Percentiles rank a stretch among this genome's conserved stretches.
These are phyloP conservation scores for Metopia argyrocephala DNA, from an alignment of 2,888 invertebrate species.

Conservation along the genomic window DNA sequence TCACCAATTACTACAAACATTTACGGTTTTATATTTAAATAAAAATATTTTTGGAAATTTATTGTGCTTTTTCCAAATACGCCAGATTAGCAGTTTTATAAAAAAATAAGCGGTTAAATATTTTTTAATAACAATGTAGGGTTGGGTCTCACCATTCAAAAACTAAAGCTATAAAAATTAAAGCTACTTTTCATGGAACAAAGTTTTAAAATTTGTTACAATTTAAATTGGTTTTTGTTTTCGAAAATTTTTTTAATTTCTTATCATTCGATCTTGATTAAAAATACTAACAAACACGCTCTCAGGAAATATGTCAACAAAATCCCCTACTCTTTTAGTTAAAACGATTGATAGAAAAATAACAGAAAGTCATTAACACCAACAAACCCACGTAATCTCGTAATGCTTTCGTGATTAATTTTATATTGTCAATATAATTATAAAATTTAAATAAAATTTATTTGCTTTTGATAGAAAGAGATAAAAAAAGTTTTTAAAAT, in stretches of 20 bases:
- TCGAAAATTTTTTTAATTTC: background rate
- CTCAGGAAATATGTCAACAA: background rate
- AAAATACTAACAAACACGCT: background rate
- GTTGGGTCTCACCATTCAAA: too few species aligned
- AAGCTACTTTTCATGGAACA: too few species aligned
- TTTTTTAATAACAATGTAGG: too few species aligned
- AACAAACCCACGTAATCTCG: slow-evolving; percentile 24
- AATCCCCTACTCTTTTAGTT: background rate
- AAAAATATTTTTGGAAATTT: background rate
- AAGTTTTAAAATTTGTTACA: background rate
- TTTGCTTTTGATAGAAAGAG: slow-evolving; percentile 25
- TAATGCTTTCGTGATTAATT: background rate
- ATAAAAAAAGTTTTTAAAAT: too few species aligned
- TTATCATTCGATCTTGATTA: slow-evolving; percentile 32
- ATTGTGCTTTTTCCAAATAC: too few species aligned
- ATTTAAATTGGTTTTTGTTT: background rate
- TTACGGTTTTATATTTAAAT: slow-evolving; percentile 5
- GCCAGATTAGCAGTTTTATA: too few species aligned
- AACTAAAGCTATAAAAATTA: too few species aligned
- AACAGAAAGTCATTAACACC: slow-evolving; percentile 13
- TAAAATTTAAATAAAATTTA: slow-evolving; percentile 36
- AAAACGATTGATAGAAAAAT: background rate
- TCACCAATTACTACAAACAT: too few species aligned
- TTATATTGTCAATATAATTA: background rate
- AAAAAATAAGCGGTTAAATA: too few species aligned